Evolutionary conservation across 2,797 vertebrate genomes (phyloP), one percentile per base, ranked within the genome.

Genomic region (Centropyge bicolor): DNA sequence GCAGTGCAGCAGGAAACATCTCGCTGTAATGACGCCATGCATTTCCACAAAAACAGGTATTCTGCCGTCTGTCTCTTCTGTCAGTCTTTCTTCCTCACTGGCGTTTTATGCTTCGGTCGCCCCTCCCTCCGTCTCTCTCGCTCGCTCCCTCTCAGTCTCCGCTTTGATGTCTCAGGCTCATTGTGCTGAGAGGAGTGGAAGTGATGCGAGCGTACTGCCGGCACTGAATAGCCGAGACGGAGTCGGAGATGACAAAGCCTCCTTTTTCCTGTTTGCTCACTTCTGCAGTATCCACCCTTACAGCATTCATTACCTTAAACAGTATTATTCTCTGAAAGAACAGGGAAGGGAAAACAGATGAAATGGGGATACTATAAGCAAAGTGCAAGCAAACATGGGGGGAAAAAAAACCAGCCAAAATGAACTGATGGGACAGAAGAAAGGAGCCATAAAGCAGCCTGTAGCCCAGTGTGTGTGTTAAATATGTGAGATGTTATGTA

Each of bases 111-210:
- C 78, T 75, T 81, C 74, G 82, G 71, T 90, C 65, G n/a, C 75
- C 63, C 68, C 61, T 74, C 77, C 46, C 36, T 79, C 49, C 7
- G 4, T 80, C 36, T 48, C 12, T 60, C 70, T 73, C 60, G 11
- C 54, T 62, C 19, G 8, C 70, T 74, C 60, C 46, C 74, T 85
- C 86, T 84, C 75, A 56, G 64, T 82, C 74, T 60, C 49, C 0
- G 36, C 92, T 94, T 93, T 93, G 90, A 93, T 90, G 90, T 93
- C 74, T 86, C 67, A 8, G 81, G 84, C 86, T 89, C 85, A 91
- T 92, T 93, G 84, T 88, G 78, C 81, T 80, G 79, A 80, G 81
- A 88, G 80, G 62, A 88, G 48, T 81, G 66, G 87, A 90, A 85
- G 84, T 62, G 65, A 84, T 72, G 60, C 57, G 80, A 89, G 81